A percentile compares a stretch with the other conserved stretches of the same genome.
These are phyloP conservation scores for Rhizomys pruinosus DNA, from an alignment of 2,113 vertebrate genomes.

Conservation along the genomic window DNA sequence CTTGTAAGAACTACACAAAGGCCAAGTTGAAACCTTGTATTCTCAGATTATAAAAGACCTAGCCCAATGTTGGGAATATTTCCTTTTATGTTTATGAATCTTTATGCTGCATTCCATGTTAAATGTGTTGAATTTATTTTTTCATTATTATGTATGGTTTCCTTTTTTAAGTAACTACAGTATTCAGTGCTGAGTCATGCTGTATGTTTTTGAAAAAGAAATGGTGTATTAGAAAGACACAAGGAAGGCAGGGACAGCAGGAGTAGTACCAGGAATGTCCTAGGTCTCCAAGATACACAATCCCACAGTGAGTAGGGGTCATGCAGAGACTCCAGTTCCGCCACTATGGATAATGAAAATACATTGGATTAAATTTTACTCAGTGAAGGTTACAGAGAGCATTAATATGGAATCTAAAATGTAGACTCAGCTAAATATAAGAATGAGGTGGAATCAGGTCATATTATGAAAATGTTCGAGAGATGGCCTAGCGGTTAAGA, in stretches of 20 bases:
- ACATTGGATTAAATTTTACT: background rate
- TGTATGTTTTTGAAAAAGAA: conserved; percentile 5
- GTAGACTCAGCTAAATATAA: background rate
- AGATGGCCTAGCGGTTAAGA: too few relatives aligned
- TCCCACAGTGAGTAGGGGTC: background rate
- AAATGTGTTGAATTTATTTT: conserved; percentile 48
- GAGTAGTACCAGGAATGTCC: background rate
- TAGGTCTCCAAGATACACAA: background rate
- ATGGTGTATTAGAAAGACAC: background rate
- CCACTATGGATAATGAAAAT: background rate
- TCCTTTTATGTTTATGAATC: background rate
- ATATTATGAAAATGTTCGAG: background rate
- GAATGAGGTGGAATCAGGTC: background rate
- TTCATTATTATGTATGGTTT: background rate
- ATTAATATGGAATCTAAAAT: background rate
- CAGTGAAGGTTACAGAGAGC: background rate
- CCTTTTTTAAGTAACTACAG: conserved; percentile 30
- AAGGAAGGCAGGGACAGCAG: background rate
- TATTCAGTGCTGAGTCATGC: conserved; percentile 7
- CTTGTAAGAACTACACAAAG: conserved; percentile 26
- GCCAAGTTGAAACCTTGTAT: background rate
- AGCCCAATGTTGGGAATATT: background rate
- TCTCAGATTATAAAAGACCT: background rate
- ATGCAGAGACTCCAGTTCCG: background rate
- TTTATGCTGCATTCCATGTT: background rate